A percentile compares a stretch with the other conserved stretches of the same genome.
phyloP scores from a whole-genome alignment of 2,113 vertebrate species.

The Nematolebias whitei region DNA sequence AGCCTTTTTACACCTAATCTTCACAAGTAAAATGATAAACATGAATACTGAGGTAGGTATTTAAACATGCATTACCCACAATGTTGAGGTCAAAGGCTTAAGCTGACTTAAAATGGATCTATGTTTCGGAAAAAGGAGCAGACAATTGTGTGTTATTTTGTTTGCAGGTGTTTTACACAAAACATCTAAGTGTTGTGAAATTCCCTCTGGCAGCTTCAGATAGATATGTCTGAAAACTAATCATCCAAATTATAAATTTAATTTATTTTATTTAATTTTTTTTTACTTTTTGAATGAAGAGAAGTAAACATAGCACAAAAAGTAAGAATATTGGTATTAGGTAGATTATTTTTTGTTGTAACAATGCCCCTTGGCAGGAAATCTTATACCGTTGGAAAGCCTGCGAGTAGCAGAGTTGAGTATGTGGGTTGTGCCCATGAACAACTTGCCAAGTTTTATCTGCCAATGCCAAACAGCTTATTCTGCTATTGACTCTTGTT shows the following conservation, averaged over 20 bases:
- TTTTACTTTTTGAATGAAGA: background rate
- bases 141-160: slow-evolving; percentile 52
- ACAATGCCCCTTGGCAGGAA: too few species aligned
- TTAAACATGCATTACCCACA: slow-evolving; percentile 75
- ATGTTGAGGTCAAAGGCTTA: slow-evolving; percentile 75
- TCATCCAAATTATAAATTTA: slow-evolving; percentile 38
- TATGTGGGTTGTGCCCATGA: too few species aligned
- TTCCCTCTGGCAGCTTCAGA: slow-evolving; percentile 49
- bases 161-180: slow-evolving; percentile 47
- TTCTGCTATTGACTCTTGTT: too few species aligned
- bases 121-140: slow-evolving; percentile 35
- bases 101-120: slow-evolving; percentile 59
- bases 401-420: too few species aligned
- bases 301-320: background rate
- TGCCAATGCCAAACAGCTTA: too few species aligned
- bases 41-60: slow-evolving; percentile 76
- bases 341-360: too few species aligned
- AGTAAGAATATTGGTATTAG: too few species aligned
- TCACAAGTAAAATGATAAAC: slow-evolving; percentile 80
- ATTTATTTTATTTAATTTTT: slow-evolving; percentile 43
- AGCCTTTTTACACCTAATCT: slow-evolving; percentile 80
- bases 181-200: slow-evolving; percentile 54
- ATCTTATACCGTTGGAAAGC: too few species aligned
- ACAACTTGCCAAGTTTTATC: too few species aligned
- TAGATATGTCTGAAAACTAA: slow-evolving; percentile 52